A percentile compares a stretch with the other conserved stretches of the same genome.
phyloP scores from a whole-genome alignment of 2,888 invertebrate genomes.

The Hoplodrina ambigua region DNA sequence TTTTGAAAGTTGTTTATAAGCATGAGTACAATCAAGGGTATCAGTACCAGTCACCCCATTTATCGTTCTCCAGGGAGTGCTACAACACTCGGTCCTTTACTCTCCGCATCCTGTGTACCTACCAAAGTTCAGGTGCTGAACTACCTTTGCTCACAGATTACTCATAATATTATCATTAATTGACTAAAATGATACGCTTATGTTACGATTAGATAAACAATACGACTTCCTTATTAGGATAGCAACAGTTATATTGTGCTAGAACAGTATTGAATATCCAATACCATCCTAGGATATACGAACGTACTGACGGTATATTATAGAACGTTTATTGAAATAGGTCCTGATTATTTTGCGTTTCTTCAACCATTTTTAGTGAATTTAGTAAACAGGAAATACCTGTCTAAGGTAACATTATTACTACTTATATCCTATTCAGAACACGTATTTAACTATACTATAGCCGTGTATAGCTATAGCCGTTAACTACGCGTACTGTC shows the following conservation, averaged over 20 bases:
- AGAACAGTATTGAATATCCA: background rate
- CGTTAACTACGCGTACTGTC: too few relatives aligned
- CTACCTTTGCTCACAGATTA: background rate
- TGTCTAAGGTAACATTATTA: background rate
- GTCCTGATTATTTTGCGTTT: background rate
- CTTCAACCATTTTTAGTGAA: background rate
- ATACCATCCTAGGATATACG: too few relatives aligned
- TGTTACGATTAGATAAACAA: slow-evolving; percentile 1
- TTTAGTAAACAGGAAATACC: slow-evolving; percentile 6
- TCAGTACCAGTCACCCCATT: too few relatives aligned
- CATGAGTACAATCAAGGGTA: too few relatives aligned
- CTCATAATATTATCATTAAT: background rate
- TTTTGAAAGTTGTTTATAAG: too few relatives aligned
- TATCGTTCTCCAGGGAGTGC: background rate
- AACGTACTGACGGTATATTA: too few relatives aligned
- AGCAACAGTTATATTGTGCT: background rate
- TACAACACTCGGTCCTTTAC: background rate
- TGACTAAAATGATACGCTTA: background rate
- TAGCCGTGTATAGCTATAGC: background rate
- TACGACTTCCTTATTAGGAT: slow-evolving; percentile 5
- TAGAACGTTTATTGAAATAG: too few relatives aligned
- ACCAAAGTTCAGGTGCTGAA: background rate
- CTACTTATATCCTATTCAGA: background rate
- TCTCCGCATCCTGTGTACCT: background rate
- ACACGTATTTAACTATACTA: background rate